Evolutionary conservation across 1,140 invertebrate genomes (phyloP), one percentile per base, ranked within the genome.

Genomic region (Rhopalosiphum padi): DNA sequence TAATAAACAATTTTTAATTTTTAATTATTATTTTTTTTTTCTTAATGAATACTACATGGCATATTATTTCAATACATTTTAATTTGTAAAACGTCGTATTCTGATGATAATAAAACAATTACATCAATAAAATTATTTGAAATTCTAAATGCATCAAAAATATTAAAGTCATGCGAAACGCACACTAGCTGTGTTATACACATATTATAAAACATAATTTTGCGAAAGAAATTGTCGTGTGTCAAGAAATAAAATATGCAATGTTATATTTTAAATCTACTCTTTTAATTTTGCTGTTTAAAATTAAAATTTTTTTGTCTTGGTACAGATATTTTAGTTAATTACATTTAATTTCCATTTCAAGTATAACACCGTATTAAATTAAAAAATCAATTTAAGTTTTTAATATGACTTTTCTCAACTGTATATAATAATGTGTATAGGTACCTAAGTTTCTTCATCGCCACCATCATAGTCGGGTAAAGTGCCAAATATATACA

Each of bases 401-500:
- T 83, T 83, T 83, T 37, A 83, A 83, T 37, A 83, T 83, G 77
- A 83, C 77, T 37, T 83, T 77, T 37, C 77, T 37, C 18, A 37
- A 23, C 35, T 37, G 35, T 83, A 83, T 83, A 83, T 37, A 37
- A 83, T 35, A 37, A 83, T 83, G 35, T 83, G 35, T 18, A 77
- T 18, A 77, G 60, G 60, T n/a, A 77, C 30, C 30, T 77, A 77
- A 77, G 60, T 83, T 83, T 83, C 22, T 83, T 7, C 22, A 83
- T n/a, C 35, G 6, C 30, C 7, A 5, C 22, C 35, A 37, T 37
- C 18, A 37, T 23, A 83, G 77, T 83, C 21, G 77, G n/a, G 77
- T 83, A 37, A 37, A 83, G 77, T 83, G 35, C n/a, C n/a, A 83
- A 83, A 83, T 83, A 37, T 83, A 37, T 83, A 83, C 77, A 37